Conservation (phyloP, 2,797 vertebrate species). For the Alosa sapidissima region DNA sequence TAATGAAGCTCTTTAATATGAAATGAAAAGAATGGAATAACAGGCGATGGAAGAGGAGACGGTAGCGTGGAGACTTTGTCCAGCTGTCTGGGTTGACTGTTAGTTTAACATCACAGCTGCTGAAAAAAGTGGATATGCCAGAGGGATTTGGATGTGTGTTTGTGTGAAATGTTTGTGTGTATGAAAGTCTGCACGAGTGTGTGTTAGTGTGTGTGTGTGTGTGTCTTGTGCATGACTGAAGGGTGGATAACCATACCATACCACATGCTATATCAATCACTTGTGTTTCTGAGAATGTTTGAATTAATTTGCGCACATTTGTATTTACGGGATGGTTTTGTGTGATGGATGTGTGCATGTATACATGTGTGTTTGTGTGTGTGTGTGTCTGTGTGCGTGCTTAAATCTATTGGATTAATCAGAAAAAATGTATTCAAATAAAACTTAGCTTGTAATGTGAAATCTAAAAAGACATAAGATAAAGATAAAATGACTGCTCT, state of each 20-base stretch:
- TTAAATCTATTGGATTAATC: too few species aligned
- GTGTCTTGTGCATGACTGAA: background rate
- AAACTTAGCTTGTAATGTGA: too few species aligned
- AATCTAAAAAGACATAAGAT: too few species aligned
- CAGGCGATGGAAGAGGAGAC: slow-evolving; percentile 26
- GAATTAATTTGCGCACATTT: background rate
- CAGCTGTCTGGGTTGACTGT: slow-evolving; percentile 42
- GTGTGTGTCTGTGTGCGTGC: background rate
- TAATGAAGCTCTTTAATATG: slow-evolving; percentile 38
- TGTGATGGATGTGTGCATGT: background rate
- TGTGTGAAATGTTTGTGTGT: background rate
- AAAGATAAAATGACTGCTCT: background rate
- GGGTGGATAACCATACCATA: background rate
- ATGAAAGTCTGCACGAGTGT: slow-evolving; percentile 2
- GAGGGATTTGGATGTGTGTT: slow-evolving; percentile 34
- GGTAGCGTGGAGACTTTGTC: slow-evolving; percentile 16
- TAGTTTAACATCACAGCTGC: slow-evolving; percentile 53
- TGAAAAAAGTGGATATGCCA: slow-evolving; percentile 38
- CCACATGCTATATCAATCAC: background rate
- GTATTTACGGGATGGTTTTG: background rate
- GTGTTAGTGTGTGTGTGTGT: slow-evolving; percentile 24
- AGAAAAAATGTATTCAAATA: too few species aligned
- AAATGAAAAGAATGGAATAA: slow-evolving; percentile 41
- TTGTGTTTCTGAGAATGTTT: background rate
- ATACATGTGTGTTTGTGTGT: background rate